Conservation (phyloP, 1,140 invertebrate species). For the Brachionus asplanchnoidis region DNA sequence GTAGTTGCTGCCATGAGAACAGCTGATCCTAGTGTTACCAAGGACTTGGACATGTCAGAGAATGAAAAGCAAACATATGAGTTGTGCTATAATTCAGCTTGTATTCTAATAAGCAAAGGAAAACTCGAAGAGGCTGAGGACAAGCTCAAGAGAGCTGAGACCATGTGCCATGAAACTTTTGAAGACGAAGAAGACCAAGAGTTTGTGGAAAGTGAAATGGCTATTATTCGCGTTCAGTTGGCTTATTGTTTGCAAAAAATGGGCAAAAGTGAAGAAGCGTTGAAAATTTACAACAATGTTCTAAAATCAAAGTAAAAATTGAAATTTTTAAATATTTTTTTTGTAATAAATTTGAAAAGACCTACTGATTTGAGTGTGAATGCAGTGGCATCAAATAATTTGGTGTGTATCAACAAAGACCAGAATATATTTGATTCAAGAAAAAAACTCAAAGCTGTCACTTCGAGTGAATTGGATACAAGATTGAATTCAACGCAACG, state of each 20-base stretch:
- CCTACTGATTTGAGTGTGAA: slow-evolving; percentile 71
- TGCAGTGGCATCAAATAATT: slow-evolving; percentile 87
- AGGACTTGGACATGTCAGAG: slow-evolving; percentile 60
- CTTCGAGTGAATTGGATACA: slow-evolving; percentile 72
- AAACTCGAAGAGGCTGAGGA: slow-evolving; percentile 71
- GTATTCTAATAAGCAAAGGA: slow-evolving; percentile 68
- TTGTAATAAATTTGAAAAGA: slow-evolving; percentile 42
- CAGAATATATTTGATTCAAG: slow-evolving; percentile 95
- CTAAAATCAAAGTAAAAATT: slow-evolving; percentile 60
- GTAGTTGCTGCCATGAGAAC: slow-evolving; percentile 63
- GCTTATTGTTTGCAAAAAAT: slow-evolving; percentile 79
- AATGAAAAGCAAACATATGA: slow-evolving; percentile 72
- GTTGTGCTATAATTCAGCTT: slow-evolving; percentile 80
- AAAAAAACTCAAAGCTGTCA: slow-evolving; percentile 84
- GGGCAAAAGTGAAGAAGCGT: slow-evolving; percentile 60
- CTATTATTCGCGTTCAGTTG: slow-evolving; percentile 81
- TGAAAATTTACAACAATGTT: slow-evolving; percentile 72
- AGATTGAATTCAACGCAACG: slow-evolving; percentile 77
- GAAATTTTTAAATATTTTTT: neutral
- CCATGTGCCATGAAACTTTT: slow-evolving; percentile 71
- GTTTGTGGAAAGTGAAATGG: slow-evolving; percentile 78
- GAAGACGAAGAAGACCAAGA: slow-evolving; percentile 82
- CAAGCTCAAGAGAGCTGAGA: slow-evolving; percentile 73
- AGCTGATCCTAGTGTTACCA: slow-evolving; percentile 40
- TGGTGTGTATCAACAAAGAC: slow-evolving; percentile 83